Base-by-base conservation (phyloP, 2,797 vertebrate species). In the Tadarida brasiliensis region DNA sequence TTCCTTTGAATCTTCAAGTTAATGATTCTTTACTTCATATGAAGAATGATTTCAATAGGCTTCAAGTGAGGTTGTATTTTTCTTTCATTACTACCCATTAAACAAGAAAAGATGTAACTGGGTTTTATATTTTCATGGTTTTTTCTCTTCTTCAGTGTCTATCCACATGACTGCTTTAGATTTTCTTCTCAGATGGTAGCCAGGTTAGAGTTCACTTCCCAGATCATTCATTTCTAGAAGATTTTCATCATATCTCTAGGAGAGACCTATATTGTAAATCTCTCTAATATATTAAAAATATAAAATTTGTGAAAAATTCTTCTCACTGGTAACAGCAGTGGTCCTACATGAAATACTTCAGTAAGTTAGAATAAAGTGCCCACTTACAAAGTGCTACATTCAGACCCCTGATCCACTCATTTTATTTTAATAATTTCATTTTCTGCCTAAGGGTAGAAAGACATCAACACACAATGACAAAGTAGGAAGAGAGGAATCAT, bases 401-500 rank as follows among this genome's bases (percentile, higher is more conserved):
- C 39, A 78, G 49, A 84, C 3, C 15, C 11, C 33, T 76, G 17
- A 59, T 44, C 33, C 9, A 15, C 65, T 24, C 54, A 67, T 84
- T 73, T 78, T 68, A 56, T 57, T 84, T 73, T 44, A 73, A 24
- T 80, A 54, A 91, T 68, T 88, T 91, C 5, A 87, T 59, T 84
- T 92, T 93, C 15, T 47, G 11, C 54, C 20, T 87, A 51, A 54
- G 71, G 28, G 26, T 77, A 57, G 54, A 76, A 57, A 77, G 4
- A 91, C 11, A 65, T 78, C 71, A 83, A 35, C 28, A 67, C n/a
- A 78, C 47, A 84, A 17, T 61, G 14, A 83, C 83, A 35, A 82
- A 78, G 26, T 65, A 26, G 9, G 16, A 59, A 83, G 12, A 90
- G 12, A 56, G 7, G 24, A 78, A 11, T 73, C 51, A 61, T 59